Evolutionary conservation across 2,888 invertebrate species (phyloP), one percentile per base, ranked within the genome.

Genomic region (Reticulitermes lucifugus): DNA sequence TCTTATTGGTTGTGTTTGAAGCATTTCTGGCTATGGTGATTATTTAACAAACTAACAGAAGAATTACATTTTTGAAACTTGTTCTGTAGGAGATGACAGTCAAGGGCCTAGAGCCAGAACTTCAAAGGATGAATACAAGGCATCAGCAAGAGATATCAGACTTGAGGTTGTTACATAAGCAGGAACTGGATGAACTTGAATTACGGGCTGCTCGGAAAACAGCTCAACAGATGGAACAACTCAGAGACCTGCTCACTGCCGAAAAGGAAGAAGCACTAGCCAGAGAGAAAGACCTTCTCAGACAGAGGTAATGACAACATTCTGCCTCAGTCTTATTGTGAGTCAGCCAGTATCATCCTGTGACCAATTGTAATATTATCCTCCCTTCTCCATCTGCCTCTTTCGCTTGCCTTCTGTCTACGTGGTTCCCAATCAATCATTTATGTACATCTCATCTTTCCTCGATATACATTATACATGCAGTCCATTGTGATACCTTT

Each of bases 91-190:
- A 97, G 89, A 91, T 96, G 89, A 97, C 97, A 7, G 96, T 97
- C 0, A 97, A 96, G 91, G 96, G 97, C 0, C 90, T 97, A n/a
- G 97, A 97, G 90, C 95, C 96, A 0, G 97, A 97, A 90, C 92
- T 97, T 5, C 93, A 96, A 43, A 95, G 94, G 88, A 96, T 97
- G 95, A 94, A 95, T 59, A 93, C 94, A 35, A 92, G 94, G 2
- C 95, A 96, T 89, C 93, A 94, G 89, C 93, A 93, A 84, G 94
- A 95, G 88, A 90, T 96, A 85, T 91, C 94, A 0, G 95, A 96
- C 88, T 92, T 96, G 89, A 91, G 95, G 22, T 93, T 94, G 0
- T 91, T 94, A 83, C 95, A 95, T 89, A 94, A 94, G 87, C 92
- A 94, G 75, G 95, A 94, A 88, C 92, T 96, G 3, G 93, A 94